Percentiles rank a stretch among this genome's conserved stretches.
Evolutionary conservation across 1,140 invertebrate genomes (phyloP).

Genomic region (Campoletis sonorensis): DNA sequence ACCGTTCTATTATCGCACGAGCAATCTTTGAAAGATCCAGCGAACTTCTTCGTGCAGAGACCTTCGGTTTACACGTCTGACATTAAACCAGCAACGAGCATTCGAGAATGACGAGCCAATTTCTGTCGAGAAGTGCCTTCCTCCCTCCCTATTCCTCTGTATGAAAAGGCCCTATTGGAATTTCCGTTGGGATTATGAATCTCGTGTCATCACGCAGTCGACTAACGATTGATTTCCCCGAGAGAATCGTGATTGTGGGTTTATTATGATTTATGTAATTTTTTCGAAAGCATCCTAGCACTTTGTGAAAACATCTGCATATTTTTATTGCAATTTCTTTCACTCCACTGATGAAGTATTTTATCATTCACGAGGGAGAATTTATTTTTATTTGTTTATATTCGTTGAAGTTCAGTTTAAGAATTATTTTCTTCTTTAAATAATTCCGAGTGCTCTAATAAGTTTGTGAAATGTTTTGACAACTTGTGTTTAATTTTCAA

Average conservation of each 20-base stretch:
- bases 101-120: slow-evolving; percentile 35
- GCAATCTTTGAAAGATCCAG: not conserved
- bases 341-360: no score
- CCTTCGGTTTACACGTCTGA: slow-evolving; percentile 10
- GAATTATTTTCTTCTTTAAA: no score
- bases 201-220: slow-evolving; percentile 1
- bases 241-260: not conserved
- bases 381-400: no score
- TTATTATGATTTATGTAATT: slow-evolving; percentile 10
- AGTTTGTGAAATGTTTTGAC: no score
- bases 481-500: not conserved
- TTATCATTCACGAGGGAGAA: no score
- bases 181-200: slow-evolving; percentile 17
- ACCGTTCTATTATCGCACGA: slow-evolving; percentile 7
- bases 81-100: slow-evolving; percentile 9
- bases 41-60: not conserved
- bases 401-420: no score
- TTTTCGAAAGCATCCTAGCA: not conserved
- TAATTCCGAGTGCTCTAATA: no score
- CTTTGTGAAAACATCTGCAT: not conserved
- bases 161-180: slow-evolving; percentile 22
- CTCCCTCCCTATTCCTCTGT: not conserved
- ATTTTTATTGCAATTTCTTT: no score
- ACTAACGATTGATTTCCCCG: not conserved
- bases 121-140: slow-evolving; percentile 12